Evolutionary conservation across 1,140 invertebrate genomes (phyloP).

Genomic region (Aradophagus sp.): DNA sequence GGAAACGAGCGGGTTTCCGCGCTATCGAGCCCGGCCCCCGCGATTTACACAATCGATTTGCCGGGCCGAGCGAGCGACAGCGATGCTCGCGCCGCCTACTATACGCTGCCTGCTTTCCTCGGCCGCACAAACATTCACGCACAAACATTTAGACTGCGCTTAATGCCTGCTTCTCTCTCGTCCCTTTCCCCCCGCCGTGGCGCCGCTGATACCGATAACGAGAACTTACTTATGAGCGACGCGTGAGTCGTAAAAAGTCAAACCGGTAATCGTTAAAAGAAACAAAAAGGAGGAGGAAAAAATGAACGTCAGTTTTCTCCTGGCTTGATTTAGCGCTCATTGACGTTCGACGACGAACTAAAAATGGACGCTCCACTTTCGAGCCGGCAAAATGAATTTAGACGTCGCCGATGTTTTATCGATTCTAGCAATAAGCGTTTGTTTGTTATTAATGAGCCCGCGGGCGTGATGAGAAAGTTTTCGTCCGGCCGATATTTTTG

Average conservation of each 20-base stretch:
- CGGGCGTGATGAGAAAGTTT: constrained; percentile 27
- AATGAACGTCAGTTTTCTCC: constrained; percentile 39
- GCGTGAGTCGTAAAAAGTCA: constrained; percentile 15
- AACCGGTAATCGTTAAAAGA: constrained; percentile 46
- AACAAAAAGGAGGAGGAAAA: too few species aligned
- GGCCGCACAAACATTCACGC: too few species aligned
- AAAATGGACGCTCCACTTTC: constrained; percentile 39
- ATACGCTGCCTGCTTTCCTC: constrained; percentile 67
- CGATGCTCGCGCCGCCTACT: constrained; percentile 44
- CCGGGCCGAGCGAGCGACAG: constrained; percentile 13
- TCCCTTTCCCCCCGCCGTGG: not conserved
- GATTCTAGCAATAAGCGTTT: constrained; percentile 16
- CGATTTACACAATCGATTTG: constrained; percentile 50
- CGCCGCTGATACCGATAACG: constrained; percentile 21
- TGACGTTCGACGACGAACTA: constrained; percentile 27
- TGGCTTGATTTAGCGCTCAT: constrained; percentile 27
- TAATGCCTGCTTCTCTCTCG: too few species aligned
- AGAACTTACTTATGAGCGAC: constrained; percentile 18
- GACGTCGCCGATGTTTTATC: constrained; percentile 13
- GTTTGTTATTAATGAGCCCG: constrained; percentile 16
- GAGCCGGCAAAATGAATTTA: constrained; percentile 30
- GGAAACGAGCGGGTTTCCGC: constrained; percentile 58
- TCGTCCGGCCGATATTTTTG: not conserved
- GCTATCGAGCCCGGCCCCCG: constrained; percentile 18
- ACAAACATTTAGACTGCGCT: constrained; percentile 52